phyloP scores from a whole-genome alignment of 2,113 vertebrate genomes.

The Thunnus maccoyii region DNA sequence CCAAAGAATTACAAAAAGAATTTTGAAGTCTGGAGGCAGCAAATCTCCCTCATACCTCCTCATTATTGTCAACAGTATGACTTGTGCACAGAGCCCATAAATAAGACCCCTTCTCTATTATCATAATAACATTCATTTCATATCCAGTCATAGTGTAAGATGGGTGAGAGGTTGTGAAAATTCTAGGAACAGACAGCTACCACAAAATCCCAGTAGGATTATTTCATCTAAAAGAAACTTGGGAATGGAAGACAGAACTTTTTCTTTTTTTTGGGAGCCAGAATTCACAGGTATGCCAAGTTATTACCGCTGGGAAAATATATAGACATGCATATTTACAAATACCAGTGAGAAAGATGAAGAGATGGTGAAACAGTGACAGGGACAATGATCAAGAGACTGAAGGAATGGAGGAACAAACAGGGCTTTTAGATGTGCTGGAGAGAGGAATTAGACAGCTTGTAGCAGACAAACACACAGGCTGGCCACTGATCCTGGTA shows the following conservation, averaged over 20 bases:
- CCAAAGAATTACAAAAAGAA: constrained; percentile 58
- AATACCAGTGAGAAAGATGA: constrained; percentile 33
- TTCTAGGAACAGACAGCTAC: background rate
- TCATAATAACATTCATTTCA: constrained; percentile 42
- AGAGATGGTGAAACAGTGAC: constrained; percentile 59
- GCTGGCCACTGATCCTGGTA: constrained; percentile 78
- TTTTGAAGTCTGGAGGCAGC: constrained; percentile 58
- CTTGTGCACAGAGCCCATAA: constrained; percentile 50
- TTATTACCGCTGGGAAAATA: background rate
- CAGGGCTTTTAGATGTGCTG: constrained; percentile 59
- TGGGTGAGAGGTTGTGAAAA: constrained; percentile 33
- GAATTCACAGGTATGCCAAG: background rate
- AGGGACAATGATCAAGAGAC: constrained; percentile 50
- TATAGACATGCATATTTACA: constrained; percentile 44
- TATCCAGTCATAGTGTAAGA: constrained; percentile 15
- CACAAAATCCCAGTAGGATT: constrained; percentile 1
- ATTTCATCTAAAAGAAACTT: background rate
- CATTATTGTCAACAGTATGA: constrained; percentile 51
- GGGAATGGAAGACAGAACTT: background rate
- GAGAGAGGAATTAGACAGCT: constrained; percentile 80
- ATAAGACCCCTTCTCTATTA: constrained; percentile 49
- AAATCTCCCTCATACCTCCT: constrained; percentile 55
- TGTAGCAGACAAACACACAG: constrained; percentile 80
- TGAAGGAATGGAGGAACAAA: constrained; percentile 57
- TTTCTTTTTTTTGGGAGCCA: background rate